Conservation (phyloP, 2,888 invertebrate genomes). For the Machimus rusticus region DNA sequence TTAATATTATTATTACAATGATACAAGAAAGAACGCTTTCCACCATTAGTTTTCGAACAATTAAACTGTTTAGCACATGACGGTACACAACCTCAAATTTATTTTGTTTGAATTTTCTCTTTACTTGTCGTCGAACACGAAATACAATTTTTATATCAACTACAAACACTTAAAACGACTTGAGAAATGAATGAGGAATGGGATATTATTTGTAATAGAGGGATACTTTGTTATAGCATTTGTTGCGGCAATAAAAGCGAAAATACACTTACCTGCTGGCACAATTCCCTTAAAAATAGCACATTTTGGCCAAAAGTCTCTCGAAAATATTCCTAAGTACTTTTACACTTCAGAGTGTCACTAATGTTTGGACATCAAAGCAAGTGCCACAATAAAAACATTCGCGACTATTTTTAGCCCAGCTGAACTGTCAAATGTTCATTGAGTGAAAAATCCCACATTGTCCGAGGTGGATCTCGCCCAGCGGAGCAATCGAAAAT, state of each 20-base stretch:
- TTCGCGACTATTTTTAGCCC: neutral
- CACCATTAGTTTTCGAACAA: neutral
- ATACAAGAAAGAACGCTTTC: neutral
- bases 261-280: neutral
- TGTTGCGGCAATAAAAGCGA: neutral
- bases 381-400: constrained; percentile 8
- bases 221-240: neutral
- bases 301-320: neutral
- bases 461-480: neutral
- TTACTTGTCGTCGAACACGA: neutral
- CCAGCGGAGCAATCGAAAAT: neutral
- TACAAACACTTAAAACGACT: neutral
- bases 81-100: neutral
- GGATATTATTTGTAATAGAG: neutral
- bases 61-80: neutral
- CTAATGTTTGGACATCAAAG: constrained; percentile 2
- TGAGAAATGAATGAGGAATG: neutral
- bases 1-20: neutral
- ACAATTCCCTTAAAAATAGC: neutral
- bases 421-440: neutral
- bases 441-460: neutral
- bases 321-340: neutral
- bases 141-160: neutral
- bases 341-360: neutral
- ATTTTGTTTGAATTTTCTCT: neutral